Base-by-base conservation (phyloP, 1,140 invertebrate genomes). In the Triops longicaudatus region DNA sequence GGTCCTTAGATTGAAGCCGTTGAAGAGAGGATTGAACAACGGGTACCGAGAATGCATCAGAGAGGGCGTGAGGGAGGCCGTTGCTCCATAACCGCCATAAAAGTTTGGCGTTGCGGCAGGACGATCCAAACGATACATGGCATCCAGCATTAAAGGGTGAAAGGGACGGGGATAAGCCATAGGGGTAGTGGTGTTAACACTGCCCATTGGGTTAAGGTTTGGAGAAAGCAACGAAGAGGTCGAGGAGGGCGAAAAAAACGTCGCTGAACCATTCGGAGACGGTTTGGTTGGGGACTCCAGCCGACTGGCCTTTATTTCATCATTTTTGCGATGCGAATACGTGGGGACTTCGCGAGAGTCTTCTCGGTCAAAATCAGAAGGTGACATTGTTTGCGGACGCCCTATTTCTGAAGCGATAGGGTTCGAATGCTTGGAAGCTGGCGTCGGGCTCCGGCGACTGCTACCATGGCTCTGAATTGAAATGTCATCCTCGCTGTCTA, bases 131-230 rank as follows among this genome's bases (percentile, higher is more conserved):
- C 90, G 86, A 79, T 92, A 92, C 85, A 92, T 88, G 0, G 90
- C 88, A 79, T 91, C 91, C 17, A 93, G 84, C 41, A 93, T 85
- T 84, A 92, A 88, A 0, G 92, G 92, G 81, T 93, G 91, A 14
- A 92, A 89, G 0, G 91, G 90, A 82, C 89, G 85, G 0, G 92
- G 91, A 79, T 92, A 93, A 1, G 90, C 90, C 87, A 93, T 89
- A 17, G 87, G 88, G 78, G 77, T 1, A 78, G 78, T 44, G 72
- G 79, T 77, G 63, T 78, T 42, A 12, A n/a, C 10, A 78, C 73
- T 43, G 31, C 31, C 31, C 44, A 63, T 31, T 27, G 92, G 92
- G 81, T 93, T 90, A 14, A 92, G 89, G 0, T 91, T 90, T 81
- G 89, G 85, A 0, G 92, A 91, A 79, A 92, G 93, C 1, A 90